Percentiles rank a stretch among this genome's conserved stretches.
Evolutionary conservation across 2,113 vertebrate genomes (phyloP).

Genomic region (Polypterus bichir): DNA sequence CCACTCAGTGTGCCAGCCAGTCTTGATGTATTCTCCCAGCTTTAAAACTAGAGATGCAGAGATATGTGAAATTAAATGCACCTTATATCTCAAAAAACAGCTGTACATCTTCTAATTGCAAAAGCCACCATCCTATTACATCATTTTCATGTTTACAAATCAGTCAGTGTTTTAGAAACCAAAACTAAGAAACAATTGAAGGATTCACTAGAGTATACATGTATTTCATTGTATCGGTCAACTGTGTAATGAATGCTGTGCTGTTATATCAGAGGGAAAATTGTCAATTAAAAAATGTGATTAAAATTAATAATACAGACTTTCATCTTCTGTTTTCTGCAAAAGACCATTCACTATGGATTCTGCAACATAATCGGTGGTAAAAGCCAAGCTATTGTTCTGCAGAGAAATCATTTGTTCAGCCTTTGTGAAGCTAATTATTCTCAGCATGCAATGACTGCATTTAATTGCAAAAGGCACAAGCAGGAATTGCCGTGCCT

Average conservation of each 20-base stretch:
- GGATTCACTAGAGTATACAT: too few relatives aligned
- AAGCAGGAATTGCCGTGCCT: constrained; percentile 29
- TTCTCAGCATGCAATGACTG: constrained; percentile 35
- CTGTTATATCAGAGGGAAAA: constrained; percentile 13
- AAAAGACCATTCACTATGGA: constrained; percentile 19
- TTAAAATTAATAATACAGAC: constrained; percentile 24
- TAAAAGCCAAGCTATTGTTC: constrained; percentile 24
- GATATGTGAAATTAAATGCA: too few relatives aligned
- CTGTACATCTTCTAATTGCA: too few relatives aligned
- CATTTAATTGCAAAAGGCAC: constrained; percentile 38
- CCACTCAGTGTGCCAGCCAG: too few relatives aligned
- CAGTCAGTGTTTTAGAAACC: too few relatives aligned
- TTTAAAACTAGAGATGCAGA: too few relatives aligned
- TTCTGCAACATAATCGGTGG: constrained; percentile 26
- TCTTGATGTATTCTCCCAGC: too few relatives aligned
- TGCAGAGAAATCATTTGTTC: constrained; percentile 39
- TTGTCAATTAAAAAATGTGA: constrained; percentile 24
- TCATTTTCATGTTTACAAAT: too few relatives aligned
- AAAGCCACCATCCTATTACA: too few relatives aligned
- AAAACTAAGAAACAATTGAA: too few relatives aligned
- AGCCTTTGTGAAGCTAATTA: constrained; percentile 40
- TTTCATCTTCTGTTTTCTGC: constrained; percentile 13
- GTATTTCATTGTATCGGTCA: background rate
- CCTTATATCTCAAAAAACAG: too few relatives aligned
- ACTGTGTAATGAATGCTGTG: background rate